Percentiles rank a stretch among this genome's conserved stretches.
These are phyloP conservation scores for Odontophorus gujanensis DNA, from an alignment of 2,113 vertebrate genomes.

Conservation along the genomic window DNA sequence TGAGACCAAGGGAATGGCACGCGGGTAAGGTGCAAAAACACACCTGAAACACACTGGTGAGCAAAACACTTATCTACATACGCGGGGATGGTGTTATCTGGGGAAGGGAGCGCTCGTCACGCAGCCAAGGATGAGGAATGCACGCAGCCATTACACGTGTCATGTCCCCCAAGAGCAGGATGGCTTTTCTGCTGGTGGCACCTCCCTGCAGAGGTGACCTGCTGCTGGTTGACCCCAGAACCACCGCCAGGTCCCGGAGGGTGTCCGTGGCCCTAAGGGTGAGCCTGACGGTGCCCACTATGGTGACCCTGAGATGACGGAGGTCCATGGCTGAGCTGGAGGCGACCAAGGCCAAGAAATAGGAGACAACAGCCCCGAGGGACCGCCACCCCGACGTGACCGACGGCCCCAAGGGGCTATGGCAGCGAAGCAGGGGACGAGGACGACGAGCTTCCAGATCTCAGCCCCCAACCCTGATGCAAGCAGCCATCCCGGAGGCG, in stretches of 20 bases:
- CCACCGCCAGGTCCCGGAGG: background rate
- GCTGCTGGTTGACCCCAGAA: too few relatives aligned
- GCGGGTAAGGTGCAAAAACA: rapidly evolving
- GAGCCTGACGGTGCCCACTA: background rate
- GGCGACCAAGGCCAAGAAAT: background rate
- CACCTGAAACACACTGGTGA: background rate
- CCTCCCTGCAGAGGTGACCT: background rate
- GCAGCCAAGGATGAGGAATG: background rate
- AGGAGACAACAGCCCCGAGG: too few relatives aligned
- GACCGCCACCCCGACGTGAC: background rate
- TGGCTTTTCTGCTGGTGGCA: background rate
- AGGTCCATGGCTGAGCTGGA: rapidly evolving
- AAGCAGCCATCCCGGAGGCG: background rate
- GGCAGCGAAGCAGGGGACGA: too few relatives aligned
- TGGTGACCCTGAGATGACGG: background rate
- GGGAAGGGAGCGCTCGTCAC: background rate
- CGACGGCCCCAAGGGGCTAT: background rate
- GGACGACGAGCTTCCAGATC: background rate
- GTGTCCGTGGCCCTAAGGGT: background rate
- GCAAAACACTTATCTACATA: rapidly evolving
- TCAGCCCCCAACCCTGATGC: background rate
- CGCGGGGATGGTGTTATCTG: rapidly evolving
- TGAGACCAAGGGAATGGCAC: rapidly evolving
- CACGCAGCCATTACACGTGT: rapidly evolving
- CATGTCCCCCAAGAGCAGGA: rapidly evolving